Conservation (phyloP, 2,888 invertebrate genomes). For the Pheosia tremula region DNA sequence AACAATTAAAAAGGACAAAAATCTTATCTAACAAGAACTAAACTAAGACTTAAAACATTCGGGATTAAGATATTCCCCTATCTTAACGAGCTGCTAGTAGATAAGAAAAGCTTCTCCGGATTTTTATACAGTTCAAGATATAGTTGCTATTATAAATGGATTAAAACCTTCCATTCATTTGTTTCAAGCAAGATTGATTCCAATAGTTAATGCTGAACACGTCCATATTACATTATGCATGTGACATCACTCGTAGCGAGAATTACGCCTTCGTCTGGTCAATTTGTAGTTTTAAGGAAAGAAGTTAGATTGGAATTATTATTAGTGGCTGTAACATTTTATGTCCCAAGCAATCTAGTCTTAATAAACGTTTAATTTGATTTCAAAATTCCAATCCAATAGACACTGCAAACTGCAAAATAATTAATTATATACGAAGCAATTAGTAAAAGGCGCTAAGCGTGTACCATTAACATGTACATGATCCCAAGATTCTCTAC, state of each 20-base stretch:
- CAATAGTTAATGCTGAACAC: no score
- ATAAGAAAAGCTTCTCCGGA: no score
- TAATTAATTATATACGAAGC: conserved; percentile 18
- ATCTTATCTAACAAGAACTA: no score
- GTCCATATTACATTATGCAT: background rate
- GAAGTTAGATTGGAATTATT: background rate
- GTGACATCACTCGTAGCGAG: background rate
- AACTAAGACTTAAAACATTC: no score
- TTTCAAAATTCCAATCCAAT: conserved; percentile 20
- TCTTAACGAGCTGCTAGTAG: no score
- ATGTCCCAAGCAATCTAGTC: background rate
- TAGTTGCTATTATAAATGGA: no score
- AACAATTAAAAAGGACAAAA: no score
- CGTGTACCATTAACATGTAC: conserved; percentile 19
- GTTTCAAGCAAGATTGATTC: no score
- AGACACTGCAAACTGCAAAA: conserved; percentile 23
- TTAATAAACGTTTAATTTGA: conserved; percentile 2
- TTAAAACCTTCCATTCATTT: no score
- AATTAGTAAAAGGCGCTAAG: conserved; percentile 19
- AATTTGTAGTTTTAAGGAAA: background rate
- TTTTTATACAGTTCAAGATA: no score
- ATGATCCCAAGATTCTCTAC: conserved; percentile 2
- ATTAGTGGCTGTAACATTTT: background rate
- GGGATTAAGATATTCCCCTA: no score
- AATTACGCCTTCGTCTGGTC: background rate